A percentile compares a stretch with the other conserved stretches of the same genome.
Conservation (phyloP, 2,797 vertebrate species). For the Scyliorhinus canicula region DNA sequence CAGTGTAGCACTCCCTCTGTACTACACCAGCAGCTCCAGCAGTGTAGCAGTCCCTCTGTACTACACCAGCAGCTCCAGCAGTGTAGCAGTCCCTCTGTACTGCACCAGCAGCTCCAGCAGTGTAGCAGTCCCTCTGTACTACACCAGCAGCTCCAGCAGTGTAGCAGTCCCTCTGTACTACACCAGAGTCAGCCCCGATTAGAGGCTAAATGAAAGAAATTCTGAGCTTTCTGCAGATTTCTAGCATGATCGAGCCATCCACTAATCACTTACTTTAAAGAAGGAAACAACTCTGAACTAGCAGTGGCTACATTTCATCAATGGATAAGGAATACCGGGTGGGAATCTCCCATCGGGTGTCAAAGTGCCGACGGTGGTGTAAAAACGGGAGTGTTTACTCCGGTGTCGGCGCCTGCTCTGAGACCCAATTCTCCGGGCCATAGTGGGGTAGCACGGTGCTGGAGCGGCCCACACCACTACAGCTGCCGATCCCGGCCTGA, state of each 20-base stretch:
- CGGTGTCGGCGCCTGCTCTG: too few species aligned
- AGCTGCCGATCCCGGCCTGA: too few species aligned
- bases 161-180: neutral
- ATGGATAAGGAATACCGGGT: too few species aligned
- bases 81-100: neutral
- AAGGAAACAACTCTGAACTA: neutral
- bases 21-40: too few species aligned
- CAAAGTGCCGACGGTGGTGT: too few species aligned
- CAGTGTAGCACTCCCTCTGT: neutral
- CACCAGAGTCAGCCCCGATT: neutral
- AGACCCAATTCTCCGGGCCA: too few species aligned
- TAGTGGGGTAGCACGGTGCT: too few species aligned
- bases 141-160: neutral
- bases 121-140: neutral
- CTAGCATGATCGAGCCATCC: neutral
- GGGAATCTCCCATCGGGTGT: too few species aligned
- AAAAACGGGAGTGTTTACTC: too few species aligned
- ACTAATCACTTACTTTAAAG: neutral
- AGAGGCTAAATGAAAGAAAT: neutral
- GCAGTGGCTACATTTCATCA: neutral
- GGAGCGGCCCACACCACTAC: too few species aligned
- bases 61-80: neutral
- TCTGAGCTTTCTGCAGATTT: neutral
- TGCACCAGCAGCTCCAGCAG: too few species aligned
- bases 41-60: neutral